Percentiles rank a stretch among this genome's conserved stretches.
Evolutionary conservation across 2,888 invertebrate species (phyloP).

Genomic region (Coremacera marginata): DNA sequence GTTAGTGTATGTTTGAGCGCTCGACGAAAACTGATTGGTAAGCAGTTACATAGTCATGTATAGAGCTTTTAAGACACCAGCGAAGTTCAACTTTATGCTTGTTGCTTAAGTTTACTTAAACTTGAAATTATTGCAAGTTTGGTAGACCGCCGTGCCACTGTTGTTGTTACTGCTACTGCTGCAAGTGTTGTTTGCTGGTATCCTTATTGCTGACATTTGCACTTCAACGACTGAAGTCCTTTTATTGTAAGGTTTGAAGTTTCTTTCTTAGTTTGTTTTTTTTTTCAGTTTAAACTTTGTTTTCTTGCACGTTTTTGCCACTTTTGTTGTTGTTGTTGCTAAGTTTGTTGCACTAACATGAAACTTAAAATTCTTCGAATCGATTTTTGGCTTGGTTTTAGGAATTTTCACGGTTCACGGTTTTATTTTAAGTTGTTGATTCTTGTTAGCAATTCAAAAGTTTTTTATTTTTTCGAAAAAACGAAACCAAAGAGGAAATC

Average conservation of each 20-base stretch:
- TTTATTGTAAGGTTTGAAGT: neutral
- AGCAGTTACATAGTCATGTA: conserved; percentile 8
- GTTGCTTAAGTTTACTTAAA: conserved; percentile 19
- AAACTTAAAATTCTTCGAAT: conserved; percentile 41
- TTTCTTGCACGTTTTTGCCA: conserved; percentile 29
- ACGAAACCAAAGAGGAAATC: conserved; percentile 37
- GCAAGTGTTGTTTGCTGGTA: neutral
- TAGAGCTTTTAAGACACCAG: neutral
- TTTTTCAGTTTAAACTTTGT: neutral
- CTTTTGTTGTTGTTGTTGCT: conserved; percentile 14
- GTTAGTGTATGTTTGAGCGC: conserved; percentile 17
- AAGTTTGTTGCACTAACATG: conserved; percentile 55
- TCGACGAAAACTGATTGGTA: conserved; percentile 10
- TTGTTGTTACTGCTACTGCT: neutral
- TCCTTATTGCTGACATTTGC: conserved; percentile 33
- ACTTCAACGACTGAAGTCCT: neutral
- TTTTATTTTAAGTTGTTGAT: conserved; percentile 8
- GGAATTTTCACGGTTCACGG: conserved; percentile 31
- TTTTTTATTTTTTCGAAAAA: conserved; percentile 10
- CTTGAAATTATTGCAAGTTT: conserved; percentile 8
- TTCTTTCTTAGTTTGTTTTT: neutral
- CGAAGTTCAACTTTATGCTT: neutral
- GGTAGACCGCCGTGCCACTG: neutral
- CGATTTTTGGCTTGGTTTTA: conserved; percentile 29
- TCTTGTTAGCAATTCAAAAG: conserved; percentile 22